Percentiles rank a stretch among this genome's conserved stretches.
phyloP scores from a whole-genome alignment of 2,888 invertebrate genomes.

The Drosophila nigricruria region DNA sequence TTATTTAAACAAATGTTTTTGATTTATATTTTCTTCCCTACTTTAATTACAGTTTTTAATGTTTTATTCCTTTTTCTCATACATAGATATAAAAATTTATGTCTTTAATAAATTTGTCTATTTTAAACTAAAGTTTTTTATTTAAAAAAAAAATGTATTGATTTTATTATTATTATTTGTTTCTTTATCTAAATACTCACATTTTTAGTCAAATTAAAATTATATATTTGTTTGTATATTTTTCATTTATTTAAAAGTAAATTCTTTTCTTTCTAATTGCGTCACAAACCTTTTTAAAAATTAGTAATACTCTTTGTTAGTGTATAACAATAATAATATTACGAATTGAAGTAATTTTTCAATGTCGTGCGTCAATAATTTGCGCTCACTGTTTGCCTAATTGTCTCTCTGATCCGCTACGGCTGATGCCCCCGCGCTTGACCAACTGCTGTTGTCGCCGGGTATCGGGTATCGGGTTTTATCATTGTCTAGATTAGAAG shows the following conservation, averaged over 20 bases:
- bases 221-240: too few relatives aligned
- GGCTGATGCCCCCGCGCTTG: constrained; percentile 51
- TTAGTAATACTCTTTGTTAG: not conserved
- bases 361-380: constrained; percentile 66
- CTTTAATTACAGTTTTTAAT: not conserved
- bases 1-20: not conserved
- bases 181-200: not conserved
- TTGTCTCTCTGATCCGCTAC: constrained; percentile 52
- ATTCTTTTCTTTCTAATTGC: not conserved
- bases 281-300: not conserved
- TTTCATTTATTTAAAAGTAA: not conserved
- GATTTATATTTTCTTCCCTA: not conserved
- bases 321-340: constrained; percentile 37
- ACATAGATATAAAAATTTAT: too few relatives aligned
- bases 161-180: too few relatives aligned
- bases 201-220: too few relatives aligned
- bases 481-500: constrained; percentile 77
- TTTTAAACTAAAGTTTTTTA: too few relatives aligned
- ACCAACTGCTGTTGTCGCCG: constrained; percentile 50
- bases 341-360: constrained; percentile 51
- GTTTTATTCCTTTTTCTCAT: too few relatives aligned
- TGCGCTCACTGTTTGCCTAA: constrained; percentile 67
- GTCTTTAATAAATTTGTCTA: too few relatives aligned
- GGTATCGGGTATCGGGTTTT: constrained; percentile 58
- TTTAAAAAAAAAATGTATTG: too few relatives aligned